A percentile compares a stretch with the other conserved stretches of the same genome.
phyloP scores from a whole-genome alignment of 2,113 vertebrate genomes.

The Ictidomys tridecemlineatus region DNA sequence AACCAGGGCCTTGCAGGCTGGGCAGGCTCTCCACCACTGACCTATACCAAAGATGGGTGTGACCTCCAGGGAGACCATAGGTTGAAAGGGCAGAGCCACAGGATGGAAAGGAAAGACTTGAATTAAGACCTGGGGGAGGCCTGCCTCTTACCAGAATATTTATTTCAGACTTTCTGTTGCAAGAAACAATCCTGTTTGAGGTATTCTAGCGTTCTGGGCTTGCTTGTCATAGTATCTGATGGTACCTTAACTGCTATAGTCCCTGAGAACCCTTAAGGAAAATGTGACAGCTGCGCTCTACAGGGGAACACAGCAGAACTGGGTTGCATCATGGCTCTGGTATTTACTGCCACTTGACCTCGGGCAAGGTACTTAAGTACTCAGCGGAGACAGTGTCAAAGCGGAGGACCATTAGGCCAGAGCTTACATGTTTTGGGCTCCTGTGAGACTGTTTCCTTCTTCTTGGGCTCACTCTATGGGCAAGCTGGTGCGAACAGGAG shows the following conservation, averaged over 20 bases:
- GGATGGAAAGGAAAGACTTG: background rate
- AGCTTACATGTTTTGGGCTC: background rate
- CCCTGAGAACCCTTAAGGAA: background rate
- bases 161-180: background rate
- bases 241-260: background rate
- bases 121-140: background rate
- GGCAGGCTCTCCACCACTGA: background rate
- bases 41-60: background rate
- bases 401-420: background rate
- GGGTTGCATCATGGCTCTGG: background rate
- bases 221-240: background rate
- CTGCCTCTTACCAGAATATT: background rate
- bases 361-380: background rate
- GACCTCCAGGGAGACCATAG: background rate
- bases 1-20: background rate
- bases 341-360: background rate
- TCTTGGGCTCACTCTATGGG: background rate
- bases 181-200: background rate
- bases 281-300: accelerated
- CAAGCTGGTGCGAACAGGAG: background rate
- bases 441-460: background rate
- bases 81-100: background rate
- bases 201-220: background rate
- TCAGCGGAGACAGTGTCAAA: background rate
- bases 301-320: background rate